Conservation (phyloP, 2,888 invertebrate species). For the Ryuthela nishihirai region DNA sequence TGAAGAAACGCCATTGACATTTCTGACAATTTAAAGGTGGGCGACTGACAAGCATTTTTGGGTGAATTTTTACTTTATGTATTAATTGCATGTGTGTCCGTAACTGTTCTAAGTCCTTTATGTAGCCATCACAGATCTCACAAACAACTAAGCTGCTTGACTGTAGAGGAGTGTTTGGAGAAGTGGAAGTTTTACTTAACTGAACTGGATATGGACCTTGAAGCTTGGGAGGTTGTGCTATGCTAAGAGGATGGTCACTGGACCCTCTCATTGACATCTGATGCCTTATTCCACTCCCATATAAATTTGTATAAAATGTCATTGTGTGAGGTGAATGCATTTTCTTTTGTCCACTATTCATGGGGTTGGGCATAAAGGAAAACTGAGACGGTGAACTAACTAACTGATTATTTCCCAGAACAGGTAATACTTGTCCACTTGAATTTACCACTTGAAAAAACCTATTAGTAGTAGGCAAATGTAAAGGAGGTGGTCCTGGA, state of each 20-base stretch:
- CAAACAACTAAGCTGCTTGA: conserved; percentile 68
- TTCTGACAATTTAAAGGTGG: conserved; percentile 94
- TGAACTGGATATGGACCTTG: conserved; percentile 29
- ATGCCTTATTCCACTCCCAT: conserved; percentile 5
- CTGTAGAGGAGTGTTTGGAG: background rate
- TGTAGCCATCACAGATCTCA: conserved; percentile 95
- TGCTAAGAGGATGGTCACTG: conserved; percentile 11
- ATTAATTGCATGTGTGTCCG: conserved; percentile 97
- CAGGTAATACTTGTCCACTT: conserved; percentile 10
- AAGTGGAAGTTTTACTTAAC: conserved; percentile 2
- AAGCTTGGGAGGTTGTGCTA: conserved; percentile 20
- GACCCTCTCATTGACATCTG: conserved; percentile 5
- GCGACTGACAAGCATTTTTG: conserved; percentile 91
- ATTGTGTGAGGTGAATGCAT: background rate
- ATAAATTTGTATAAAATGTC: conserved; percentile 4
- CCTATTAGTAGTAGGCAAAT: conserved; percentile 12
- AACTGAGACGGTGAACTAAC: conserved; percentile 17
- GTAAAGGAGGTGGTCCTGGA: conserved; percentile 7
- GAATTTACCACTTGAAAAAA: conserved; percentile 19
- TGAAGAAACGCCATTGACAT: conserved; percentile 94
- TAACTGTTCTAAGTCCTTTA: conserved; percentile 88
- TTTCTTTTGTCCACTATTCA: conserved; percentile 9
- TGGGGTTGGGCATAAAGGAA: conserved; percentile 8
- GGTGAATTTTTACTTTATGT: conserved; percentile 90
- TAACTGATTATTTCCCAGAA: conserved; percentile 25